A percentile compares a stretch with the other conserved stretches of the same genome.
Conservation (phyloP, 92 coral and sea anemone genomes). For the Epizoanthus stellaris region DNA sequence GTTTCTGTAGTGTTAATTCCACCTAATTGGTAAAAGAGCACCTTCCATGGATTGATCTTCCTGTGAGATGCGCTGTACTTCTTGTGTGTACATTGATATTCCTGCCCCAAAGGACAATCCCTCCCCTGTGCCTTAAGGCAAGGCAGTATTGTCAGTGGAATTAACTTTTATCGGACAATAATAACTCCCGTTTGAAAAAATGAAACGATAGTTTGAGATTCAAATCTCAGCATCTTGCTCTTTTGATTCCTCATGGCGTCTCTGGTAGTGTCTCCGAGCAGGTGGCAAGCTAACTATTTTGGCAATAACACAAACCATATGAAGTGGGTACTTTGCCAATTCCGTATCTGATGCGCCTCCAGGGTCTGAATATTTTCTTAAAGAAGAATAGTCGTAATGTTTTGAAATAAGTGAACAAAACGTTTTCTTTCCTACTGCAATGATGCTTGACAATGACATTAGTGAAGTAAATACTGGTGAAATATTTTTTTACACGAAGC, state of each 20-base stretch:
- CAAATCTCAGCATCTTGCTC: constrained; percentile 1
- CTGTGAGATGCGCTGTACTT: neutral
- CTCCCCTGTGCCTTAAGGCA: too few relatives aligned
- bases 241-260: neutral
- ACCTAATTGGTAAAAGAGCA: constrained; percentile 34
- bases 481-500: too few relatives aligned
- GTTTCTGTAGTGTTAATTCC: constrained; percentile 37
- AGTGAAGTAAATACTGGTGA: neutral
- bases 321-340: neutral
- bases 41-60: constrained; percentile 5
- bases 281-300: neutral
- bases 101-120: neutral
- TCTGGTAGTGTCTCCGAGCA: neutral
- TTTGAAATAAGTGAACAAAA: neutral
- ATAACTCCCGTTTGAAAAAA: constrained; percentile 3
- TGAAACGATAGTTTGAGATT: neutral
- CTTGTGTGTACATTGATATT: neutral
- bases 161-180: neutral
- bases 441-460: neutral
- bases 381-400: neutral
- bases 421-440: neutral
- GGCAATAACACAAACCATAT: neutral
- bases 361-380: neutral
- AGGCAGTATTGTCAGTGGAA: neutral
- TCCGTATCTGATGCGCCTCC: neutral